Percentiles rank a stretch among this genome's conserved stretches.
Evolutionary conservation across 2,888 invertebrate genomes (phyloP).

Genomic region (Synergus itoensis): DNA sequence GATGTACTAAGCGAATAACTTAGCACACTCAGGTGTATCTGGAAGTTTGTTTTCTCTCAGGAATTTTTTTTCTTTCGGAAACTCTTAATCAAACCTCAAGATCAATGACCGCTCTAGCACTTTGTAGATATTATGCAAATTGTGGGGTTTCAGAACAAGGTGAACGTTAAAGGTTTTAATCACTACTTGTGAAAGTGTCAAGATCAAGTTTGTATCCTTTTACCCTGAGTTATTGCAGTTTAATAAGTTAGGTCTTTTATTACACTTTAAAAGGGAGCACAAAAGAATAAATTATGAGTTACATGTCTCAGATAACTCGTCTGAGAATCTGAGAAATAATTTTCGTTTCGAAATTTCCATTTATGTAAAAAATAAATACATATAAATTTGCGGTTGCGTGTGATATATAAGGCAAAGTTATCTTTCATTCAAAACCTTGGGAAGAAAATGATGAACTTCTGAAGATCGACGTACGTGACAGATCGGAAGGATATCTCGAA

Average conservation of each 20-base stretch:
- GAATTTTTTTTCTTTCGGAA: conserved; percentile 3
- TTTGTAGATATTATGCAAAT: conserved; percentile 28
- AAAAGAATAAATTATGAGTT: neutral
- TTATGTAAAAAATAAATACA: too few species aligned
- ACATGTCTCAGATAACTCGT: too few species aligned
- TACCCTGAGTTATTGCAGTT: neutral
- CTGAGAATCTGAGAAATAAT: neutral
- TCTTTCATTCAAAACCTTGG: conserved; percentile 9
- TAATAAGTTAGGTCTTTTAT: neutral
- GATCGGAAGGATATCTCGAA: neutral
- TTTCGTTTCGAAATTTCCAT: too few species aligned
- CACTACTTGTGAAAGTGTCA: conserved; percentile 3
- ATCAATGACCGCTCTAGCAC: conserved; percentile 5
- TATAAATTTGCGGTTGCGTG: neutral
- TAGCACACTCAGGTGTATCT: neutral
- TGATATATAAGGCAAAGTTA: neutral
- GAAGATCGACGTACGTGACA: neutral
- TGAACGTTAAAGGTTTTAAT: neutral
- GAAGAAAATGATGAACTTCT: neutral
- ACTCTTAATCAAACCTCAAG: neutral
- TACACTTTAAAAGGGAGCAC: neutral
- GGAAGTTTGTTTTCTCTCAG: neutral
- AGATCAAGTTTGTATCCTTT: conserved; percentile 3
- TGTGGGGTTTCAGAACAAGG: neutral
- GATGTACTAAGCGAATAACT: conserved; percentile 18